phyloP scores from a whole-genome alignment of 23 tunicate genomes.

The Styela plicata region DNA sequence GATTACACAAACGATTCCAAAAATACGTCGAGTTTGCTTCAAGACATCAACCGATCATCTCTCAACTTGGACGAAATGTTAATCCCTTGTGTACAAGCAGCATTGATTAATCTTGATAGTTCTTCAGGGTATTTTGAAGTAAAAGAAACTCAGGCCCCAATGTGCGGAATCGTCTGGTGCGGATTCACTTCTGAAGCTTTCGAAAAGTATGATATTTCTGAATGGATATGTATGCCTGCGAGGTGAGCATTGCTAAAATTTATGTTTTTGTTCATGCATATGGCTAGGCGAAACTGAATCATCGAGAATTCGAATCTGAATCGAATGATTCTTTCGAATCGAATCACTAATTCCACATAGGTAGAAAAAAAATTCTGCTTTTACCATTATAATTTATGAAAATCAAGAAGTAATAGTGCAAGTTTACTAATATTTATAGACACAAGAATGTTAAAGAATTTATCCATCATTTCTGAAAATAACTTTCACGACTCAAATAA shows the following conservation, averaged over 20 bases:
- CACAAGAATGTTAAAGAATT: too few species aligned
- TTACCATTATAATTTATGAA: too few species aligned
- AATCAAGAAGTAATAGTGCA: too few species aligned
- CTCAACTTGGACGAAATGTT: conserved; percentile 7
- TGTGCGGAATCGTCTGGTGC: conserved; percentile 29
- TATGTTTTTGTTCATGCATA: too few species aligned
- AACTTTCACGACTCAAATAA: too few species aligned
- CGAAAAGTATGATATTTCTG: conserved; percentile 9
- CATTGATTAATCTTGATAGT: background rate
- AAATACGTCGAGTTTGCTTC: background rate
- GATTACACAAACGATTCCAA: background rate
- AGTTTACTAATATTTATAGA: too few species aligned
- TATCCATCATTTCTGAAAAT: too few species aligned
- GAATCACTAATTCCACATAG: too few species aligned
- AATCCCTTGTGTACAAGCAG: conserved; percentile 10
- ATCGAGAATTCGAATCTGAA: too few species aligned
- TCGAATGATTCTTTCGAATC: too few species aligned
- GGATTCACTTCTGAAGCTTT: conserved; percentile 21
- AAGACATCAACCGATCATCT: background rate
- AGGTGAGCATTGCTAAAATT: background rate
- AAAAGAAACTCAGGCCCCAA: conserved; percentile 16
- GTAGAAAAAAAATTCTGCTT: too few species aligned
- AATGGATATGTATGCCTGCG: conserved; percentile 28
- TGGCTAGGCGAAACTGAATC: too few species aligned
- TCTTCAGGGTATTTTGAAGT: conserved; percentile 1